Evolutionary conservation across 2,797 vertebrate genomes (phyloP).

Genomic region (Gallinago stenura): DNA sequence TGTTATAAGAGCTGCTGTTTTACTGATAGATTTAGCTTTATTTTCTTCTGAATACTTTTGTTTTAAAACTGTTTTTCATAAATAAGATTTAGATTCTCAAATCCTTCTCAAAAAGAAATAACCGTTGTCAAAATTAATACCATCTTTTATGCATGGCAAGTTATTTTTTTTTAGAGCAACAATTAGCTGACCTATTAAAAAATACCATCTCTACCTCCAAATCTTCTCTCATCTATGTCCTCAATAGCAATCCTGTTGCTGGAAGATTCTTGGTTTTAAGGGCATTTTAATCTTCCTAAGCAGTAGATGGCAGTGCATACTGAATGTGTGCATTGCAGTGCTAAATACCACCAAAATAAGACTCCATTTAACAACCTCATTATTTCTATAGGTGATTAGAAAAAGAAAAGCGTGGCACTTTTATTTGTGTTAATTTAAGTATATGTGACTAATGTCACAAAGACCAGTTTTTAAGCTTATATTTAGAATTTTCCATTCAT

Average conservation of each 20-base stretch:
- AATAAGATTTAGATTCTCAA: not conserved
- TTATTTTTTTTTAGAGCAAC: not conserved
- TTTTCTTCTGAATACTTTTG: not conserved
- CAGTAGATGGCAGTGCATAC: constrained; percentile 25
- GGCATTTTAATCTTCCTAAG: constrained; percentile 14
- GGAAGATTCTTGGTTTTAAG: not conserved
- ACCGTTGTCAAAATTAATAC: not conserved
- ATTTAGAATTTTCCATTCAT: not conserved
- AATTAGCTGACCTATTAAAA: not conserved
- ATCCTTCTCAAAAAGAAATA: not conserved
- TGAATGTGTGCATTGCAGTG: not conserved
- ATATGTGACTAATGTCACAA: not conserved
- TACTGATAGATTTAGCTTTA: not conserved
- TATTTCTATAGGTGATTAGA: not conserved
- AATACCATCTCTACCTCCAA: not conserved
- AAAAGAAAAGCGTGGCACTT: not conserved
- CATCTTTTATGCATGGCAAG: not conserved
- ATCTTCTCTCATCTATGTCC: not conserved
- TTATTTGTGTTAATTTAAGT: not conserved
- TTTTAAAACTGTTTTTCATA: not conserved
- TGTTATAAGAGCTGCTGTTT: not conserved
- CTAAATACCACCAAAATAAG: not conserved
- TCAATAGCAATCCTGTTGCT: not conserved
- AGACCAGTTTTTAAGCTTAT: not conserved
- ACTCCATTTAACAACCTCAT: not conserved